A percentile compares a stretch with the other conserved stretches of the same genome.
Evolutionary conservation across 2,113 vertebrate species (phyloP).

Genomic region (Nanorana parkeri): DNA sequence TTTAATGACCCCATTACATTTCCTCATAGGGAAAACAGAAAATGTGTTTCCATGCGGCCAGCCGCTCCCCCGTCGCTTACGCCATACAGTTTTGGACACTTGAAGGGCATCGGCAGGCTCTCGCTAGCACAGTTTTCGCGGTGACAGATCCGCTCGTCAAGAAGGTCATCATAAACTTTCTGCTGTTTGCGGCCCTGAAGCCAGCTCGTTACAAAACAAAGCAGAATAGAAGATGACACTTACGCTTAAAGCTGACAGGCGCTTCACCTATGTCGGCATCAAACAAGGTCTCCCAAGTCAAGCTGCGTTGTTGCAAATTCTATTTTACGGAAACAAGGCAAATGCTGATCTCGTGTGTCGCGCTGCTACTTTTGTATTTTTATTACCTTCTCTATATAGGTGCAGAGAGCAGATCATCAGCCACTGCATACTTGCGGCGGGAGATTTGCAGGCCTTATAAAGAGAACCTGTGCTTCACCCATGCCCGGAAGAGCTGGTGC

Average conservation of each 20-base stretch:
- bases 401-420: too few species aligned
- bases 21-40: slow-evolving; percentile 14
- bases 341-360: too few species aligned
- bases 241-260: slow-evolving; percentile 37
- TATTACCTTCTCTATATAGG: too few species aligned
- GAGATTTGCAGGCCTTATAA: too few species aligned
- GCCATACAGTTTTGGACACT: not conserved
- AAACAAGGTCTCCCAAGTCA: slow-evolving; percentile 46
- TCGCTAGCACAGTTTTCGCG: slow-evolving; percentile 21
- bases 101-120: slow-evolving; percentile 41
- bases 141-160: slow-evolving; percentile 42
- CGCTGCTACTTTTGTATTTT: too few species aligned
- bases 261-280: slow-evolving; percentile 25
- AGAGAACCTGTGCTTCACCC: too few species aligned
- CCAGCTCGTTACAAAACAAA: slow-evolving; percentile 35
- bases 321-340: slow-evolving; percentile 3
- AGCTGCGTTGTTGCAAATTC: not conserved
- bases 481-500: too few species aligned
- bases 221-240: slow-evolving; percentile 52
- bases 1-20: slow-evolving; percentile 42
- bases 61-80: not conserved
- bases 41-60: not conserved
- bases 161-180: slow-evolving; percentile 52
- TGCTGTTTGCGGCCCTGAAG: slow-evolving; percentile 44
- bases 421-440: too few species aligned